These are phyloP conservation scores for Phyto melanocephala DNA, from an alignment of 2,888 invertebrate genomes.

Conservation along the genomic window DNA sequence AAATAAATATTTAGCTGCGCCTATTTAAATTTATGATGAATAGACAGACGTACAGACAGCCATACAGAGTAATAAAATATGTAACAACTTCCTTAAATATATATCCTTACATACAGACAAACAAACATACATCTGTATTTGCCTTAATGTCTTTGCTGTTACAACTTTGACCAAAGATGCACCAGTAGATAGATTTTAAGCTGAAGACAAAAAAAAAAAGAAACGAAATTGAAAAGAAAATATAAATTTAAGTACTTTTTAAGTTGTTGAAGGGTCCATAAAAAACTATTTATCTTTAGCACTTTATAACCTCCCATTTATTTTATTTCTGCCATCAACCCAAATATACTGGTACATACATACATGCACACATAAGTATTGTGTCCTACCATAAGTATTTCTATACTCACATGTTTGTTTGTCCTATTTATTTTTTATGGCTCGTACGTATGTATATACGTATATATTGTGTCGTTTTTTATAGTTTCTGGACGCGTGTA, in stretches of 20 bases:
- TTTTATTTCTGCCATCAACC: constrained; percentile 17
- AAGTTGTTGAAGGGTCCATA: constrained; percentile 63
- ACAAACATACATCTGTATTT: background rate
- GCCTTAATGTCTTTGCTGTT: background rate
- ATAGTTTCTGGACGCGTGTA: constrained; percentile 49
- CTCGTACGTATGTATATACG: no score
- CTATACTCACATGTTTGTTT: background rate
- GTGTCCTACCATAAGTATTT: constrained; percentile 25
- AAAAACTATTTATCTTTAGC: constrained; percentile 62
- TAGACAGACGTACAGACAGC: background rate
- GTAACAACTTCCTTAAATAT: background rate
- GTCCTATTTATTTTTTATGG: constrained; percentile 17
- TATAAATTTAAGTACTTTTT: constrained; percentile 55
- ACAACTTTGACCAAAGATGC: background rate
- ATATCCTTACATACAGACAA: background rate
- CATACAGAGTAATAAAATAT: background rate
- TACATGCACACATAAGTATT: no score
- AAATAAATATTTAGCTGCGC: background rate
- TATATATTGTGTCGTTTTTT: constrained; percentile 13
- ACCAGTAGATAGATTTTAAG: background rate
- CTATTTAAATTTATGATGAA: background rate
- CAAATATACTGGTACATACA: no score
- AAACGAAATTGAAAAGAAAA: background rate
- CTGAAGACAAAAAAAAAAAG: background rate
- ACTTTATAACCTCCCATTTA: constrained; percentile 58